phyloP scores from a whole-genome alignment of 2,888 invertebrate species.

The Therioaphis trifolii region DNA sequence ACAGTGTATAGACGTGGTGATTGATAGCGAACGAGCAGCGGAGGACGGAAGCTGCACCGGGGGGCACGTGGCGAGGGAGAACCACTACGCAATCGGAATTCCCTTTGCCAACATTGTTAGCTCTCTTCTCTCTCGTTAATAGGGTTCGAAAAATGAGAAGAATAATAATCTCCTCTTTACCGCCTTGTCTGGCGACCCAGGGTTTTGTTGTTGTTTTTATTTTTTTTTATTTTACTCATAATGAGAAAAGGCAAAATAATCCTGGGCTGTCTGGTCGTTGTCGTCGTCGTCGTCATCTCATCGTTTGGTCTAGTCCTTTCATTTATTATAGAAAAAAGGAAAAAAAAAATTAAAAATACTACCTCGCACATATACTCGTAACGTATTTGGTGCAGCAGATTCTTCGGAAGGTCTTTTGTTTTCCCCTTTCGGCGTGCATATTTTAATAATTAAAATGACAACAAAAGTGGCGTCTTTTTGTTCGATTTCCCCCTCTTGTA shows the following conservation, averaged over 20 bases:
- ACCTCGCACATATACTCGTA: background rate
- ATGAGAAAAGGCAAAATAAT: slow-evolving; percentile 54
- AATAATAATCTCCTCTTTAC: slow-evolving; percentile 51
- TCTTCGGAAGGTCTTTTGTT: slow-evolving; percentile 36
- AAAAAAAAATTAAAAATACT: slow-evolving; percentile 1
- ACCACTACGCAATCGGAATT: slow-evolving; percentile 45
- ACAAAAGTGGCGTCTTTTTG: slow-evolving; percentile 47
- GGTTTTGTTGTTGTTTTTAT: slow-evolving; percentile 3
- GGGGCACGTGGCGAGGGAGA: background rate
- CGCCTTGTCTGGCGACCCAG: background rate
- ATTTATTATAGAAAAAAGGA: slow-evolving; percentile 18
- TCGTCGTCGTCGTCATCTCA: background rate
- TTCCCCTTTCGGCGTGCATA: background rate
- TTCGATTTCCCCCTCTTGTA: background rate
- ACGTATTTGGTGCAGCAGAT: background rate
- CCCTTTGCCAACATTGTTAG: slow-evolving; percentile 51
- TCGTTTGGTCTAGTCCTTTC: slow-evolving; percentile 37
- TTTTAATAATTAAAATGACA: slow-evolving; percentile 58
- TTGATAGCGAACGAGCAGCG: slow-evolving; percentile 23
- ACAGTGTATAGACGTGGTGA: slow-evolving; percentile 11
- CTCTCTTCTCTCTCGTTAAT: slow-evolving; percentile 44
- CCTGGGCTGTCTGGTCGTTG: slow-evolving; percentile 10
- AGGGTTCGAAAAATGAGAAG: slow-evolving; percentile 57
- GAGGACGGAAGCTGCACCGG: background rate
- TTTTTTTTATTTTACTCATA: background rate